Base-by-base conservation (phyloP, 2,113 vertebrate species). In the Clarias magur region DNA sequence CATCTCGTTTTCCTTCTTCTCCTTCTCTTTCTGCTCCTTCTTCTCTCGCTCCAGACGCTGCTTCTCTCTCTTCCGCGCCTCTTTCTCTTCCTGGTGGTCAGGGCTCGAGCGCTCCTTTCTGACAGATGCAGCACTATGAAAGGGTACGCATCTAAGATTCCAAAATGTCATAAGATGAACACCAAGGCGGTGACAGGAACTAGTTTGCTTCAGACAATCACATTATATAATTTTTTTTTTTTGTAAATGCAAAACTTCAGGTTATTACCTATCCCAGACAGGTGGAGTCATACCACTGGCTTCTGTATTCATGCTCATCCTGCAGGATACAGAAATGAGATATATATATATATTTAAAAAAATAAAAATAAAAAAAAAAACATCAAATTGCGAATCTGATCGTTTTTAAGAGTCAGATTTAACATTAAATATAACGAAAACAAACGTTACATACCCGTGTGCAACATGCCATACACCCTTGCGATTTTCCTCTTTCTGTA, bases 1-100 rank as follows among this genome's bases (percentile, higher is more conserved):
- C 92, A 96, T 94, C 87, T 93, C 93, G 72, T 94, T 94, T 73
- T 94, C 94, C 59, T 93, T 95, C 87, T 95, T 96, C 76, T 94
- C 94, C 27, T 90, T 92, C 65, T 95, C 95, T 65, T 94, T 95
- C 81, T 93, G 94, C 85, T 95, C 94, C n/a, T 95, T 95, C 83
- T 92, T 95, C 90, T 95, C 93, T 76, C 90, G 95, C 80, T 94
- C 95, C 78, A 94, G 89, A 16, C 95, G 93, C 4, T 95, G 95
- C 78, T 95, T 95, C 76, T 94, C 94, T 63, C 89, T 93, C 89
- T 95, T 96, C 87, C 86, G 93, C 82, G 90, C 91, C 34, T 96
- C 95, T 85, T 95, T 96, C 65, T 93, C 93, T 0, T 78, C 89
- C 0, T 88, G 85, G 88, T 84, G 84, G 27, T 90, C 93, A 4